phyloP scores from a whole-genome alignment of 2,797 vertebrate genomes.

The Apodemus agrarius region DNA sequence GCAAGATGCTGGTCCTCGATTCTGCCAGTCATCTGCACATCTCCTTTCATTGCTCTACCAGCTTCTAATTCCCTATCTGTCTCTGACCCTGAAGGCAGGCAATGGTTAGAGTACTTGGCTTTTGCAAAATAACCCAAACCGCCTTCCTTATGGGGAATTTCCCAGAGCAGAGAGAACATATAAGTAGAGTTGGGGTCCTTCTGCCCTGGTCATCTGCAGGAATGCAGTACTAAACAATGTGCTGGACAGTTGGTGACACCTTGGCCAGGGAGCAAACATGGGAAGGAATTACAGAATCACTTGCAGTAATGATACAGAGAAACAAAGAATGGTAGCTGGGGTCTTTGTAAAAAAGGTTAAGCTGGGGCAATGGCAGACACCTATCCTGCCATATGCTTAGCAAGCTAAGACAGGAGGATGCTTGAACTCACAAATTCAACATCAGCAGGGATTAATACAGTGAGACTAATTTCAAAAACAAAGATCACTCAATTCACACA shows the following conservation, averaged over 20 bases:
- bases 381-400: neutral
- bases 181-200: neutral
- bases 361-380: neutral
- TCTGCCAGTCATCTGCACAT: neutral
- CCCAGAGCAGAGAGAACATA: neutral
- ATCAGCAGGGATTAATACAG: neutral
- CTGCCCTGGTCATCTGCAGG: neutral
- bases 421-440: neutral
- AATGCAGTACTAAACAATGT: neutral
- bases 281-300: too few species aligned
- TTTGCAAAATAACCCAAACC: neutral
- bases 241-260: accelerated
- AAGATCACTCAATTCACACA: neutral
- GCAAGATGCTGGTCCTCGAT: neutral
- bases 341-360: neutral
- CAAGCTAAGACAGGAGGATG: neutral
- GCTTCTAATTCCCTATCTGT: neutral
- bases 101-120: neutral
- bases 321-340: neutral
- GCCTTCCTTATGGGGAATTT: neutral
- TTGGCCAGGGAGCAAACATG: neutral
- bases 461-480: neutral
- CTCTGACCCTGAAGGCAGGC: neutral
- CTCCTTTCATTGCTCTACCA: neutral
- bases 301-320: too few species aligned